Conservation (phyloP, 2,888 invertebrate genomes). For the Xylota sylvarum region DNA sequence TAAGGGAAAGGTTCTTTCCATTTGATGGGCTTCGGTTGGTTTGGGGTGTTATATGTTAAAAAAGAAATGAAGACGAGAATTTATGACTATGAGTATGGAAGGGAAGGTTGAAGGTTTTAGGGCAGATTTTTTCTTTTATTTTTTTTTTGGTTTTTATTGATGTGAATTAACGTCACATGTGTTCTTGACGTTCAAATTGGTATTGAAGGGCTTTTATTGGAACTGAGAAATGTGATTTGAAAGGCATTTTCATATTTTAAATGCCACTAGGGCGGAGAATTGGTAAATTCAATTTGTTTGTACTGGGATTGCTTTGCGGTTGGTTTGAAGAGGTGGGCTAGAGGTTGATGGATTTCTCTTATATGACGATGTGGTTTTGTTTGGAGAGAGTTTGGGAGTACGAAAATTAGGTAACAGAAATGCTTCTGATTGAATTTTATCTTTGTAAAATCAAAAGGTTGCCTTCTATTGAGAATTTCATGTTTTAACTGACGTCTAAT, state of each 20-base stretch:
- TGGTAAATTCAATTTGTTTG: background rate
- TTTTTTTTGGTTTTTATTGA: background rate
- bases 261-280: background rate
- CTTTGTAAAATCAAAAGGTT: too few relatives aligned
- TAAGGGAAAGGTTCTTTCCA: background rate
- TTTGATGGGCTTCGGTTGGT: background rate
- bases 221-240: constrained; percentile 1
- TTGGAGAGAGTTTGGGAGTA: too few relatives aligned
- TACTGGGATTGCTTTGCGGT: too few relatives aligned
- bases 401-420: too few relatives aligned
- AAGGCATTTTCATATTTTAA: background rate
- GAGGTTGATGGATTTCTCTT: too few relatives aligned
- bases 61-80: constrained; percentile 3
- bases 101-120: background rate
- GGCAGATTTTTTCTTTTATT: background rate
- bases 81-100: background rate
- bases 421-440: too few relatives aligned
- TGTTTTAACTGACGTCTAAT: too few relatives aligned
- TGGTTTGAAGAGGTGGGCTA: too few relatives aligned
- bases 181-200: background rate
- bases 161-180: background rate
- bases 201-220: constrained; percentile 1
- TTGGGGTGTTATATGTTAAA: background rate
- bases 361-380: too few relatives aligned
- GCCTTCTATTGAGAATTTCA: too few relatives aligned